Percentiles rank a stretch among this genome's conserved stretches.
Conservation (phyloP, 53 echinoderm and acorn worm species). For the Crossaster papposus region DNA sequence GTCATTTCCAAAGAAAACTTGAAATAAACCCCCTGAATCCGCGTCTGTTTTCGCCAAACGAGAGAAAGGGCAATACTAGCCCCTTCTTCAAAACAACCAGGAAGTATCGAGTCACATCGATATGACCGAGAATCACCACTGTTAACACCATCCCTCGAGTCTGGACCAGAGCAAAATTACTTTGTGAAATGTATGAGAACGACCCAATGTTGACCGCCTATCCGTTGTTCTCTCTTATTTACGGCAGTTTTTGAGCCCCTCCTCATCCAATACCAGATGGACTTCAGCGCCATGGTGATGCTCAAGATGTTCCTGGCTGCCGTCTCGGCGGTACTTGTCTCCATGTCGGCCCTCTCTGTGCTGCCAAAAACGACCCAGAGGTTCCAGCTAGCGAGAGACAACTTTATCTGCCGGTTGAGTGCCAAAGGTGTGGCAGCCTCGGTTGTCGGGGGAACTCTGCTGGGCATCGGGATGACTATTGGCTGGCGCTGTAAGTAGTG, state of each 20-base stretch:
- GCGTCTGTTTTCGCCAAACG: no score
- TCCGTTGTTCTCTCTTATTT: constrained; percentile 3
- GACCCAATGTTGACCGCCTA: not conserved
- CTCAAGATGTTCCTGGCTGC: constrained; percentile 94
- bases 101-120: no score
- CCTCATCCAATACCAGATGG: constrained; percentile 90
- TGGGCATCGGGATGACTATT: constrained; percentile 92
- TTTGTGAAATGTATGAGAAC: no score
- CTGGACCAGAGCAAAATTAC: no score
- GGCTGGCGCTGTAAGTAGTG: not conserved
- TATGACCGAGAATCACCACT: no score
- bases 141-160: no score
- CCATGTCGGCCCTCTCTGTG: constrained; percentile 79
- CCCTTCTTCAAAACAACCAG: no score
- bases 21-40: no score
- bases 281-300: constrained; percentile 87
- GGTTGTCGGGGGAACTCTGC: constrained; percentile 80
- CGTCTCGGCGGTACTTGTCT: constrained; percentile 75
- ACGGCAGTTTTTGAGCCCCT: constrained; percentile 85
- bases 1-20: no score
- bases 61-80: no score
- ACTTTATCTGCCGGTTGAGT: constrained; percentile 65
- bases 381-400: constrained; percentile 69
- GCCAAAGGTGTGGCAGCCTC: constrained; percentile 74
- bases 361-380: constrained; percentile 68